Evolutionary conservation across 2,113 vertebrate species (phyloP).

Genomic region (Serilophus lunatus): DNA sequence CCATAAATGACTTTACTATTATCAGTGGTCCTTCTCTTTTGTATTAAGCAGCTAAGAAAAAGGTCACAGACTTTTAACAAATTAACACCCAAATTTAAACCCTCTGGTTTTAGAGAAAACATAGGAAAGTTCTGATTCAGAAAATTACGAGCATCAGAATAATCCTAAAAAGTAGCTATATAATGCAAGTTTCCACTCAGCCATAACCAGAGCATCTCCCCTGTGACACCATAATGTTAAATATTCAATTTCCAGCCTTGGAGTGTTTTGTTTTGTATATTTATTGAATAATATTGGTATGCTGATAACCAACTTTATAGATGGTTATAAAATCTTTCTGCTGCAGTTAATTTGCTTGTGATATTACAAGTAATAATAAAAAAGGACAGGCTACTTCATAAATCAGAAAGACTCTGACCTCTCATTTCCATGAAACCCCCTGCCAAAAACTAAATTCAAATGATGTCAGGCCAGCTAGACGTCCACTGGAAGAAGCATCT

Average conservation of each 20-base stretch:
- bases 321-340: conserved; percentile 16
- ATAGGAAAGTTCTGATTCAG: not conserved
- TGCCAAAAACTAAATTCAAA: not conserved
- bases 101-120: not conserved
- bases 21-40: not conserved
- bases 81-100: not conserved
- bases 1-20: not conserved
- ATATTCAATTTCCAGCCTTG: not conserved
- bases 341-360: conserved; percentile 16
- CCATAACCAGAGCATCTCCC: not conserved
- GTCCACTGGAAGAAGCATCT: not conserved
- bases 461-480: not conserved
- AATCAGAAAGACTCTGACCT: not conserved
- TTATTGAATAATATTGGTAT: not conserved
- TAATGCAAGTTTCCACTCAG: not conserved
- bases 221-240: not conserved
- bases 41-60: not conserved
- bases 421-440: not conserved
- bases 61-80: not conserved
- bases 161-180: not conserved
- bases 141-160: not conserved
- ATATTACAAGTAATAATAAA: conserved; percentile 4
- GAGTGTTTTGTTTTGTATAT: not conserved
- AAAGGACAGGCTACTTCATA: not conserved
- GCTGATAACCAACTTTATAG: not conserved